phyloP scores from a whole-genome alignment of 2,797 vertebrate genomes.

The Spinus olivaceus region DNA sequence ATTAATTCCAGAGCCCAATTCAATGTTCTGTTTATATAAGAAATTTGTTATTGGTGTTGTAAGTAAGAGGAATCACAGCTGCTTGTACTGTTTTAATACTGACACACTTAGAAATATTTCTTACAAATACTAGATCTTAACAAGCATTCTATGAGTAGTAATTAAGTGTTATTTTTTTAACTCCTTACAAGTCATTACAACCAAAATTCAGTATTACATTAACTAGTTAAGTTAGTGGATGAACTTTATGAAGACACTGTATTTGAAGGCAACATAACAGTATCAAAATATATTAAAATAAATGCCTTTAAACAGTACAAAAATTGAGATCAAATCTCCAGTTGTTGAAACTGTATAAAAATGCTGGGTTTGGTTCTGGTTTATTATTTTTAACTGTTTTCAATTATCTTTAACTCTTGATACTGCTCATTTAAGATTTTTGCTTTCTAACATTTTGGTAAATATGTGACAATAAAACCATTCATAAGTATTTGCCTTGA shows the following conservation, averaged over 20 bases:
- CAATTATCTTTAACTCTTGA: conserved; percentile 7
- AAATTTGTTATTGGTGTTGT: background rate
- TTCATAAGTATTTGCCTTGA: conserved; percentile 37
- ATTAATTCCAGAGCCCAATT: background rate
- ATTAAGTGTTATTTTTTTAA: background rate
- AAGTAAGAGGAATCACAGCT: background rate
- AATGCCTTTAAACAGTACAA: background rate
- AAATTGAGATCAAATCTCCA: conserved; percentile 26
- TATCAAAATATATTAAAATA: background rate
- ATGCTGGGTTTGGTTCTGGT: conserved; percentile 31
- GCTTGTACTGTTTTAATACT: background rate
- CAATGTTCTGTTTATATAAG: background rate
- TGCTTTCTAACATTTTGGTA: background rate
- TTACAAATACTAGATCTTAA: background rate
- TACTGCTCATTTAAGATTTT: conserved; percentile 16
- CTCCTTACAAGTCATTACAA: background rate
- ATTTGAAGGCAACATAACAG: background rate
- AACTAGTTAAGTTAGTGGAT: background rate
- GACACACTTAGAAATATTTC: background rate
- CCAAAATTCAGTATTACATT: background rate
- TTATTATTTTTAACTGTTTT: conserved; percentile 38
- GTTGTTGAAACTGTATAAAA: conserved; percentile 4
- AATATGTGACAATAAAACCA: conserved; percentile 24
- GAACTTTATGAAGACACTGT: background rate
- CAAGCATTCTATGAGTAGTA: background rate